Base-by-base conservation (phyloP, 2,888 invertebrate species). In the Leistus spinibarbis region DNA sequence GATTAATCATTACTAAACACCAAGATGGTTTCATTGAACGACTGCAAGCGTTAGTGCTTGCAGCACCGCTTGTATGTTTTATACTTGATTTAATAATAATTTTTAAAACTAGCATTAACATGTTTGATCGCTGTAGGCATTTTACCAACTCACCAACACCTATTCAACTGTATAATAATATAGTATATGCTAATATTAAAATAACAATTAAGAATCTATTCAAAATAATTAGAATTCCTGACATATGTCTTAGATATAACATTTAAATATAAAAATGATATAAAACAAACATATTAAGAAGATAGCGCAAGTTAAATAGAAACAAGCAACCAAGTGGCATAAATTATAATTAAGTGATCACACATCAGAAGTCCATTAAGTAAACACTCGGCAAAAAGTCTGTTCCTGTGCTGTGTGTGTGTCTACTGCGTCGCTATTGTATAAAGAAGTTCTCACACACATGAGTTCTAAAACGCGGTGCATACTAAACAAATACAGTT, bases 401-500 rank as follows among this genome's bases (percentile, higher is more conserved):
- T 60, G 22, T 60, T n/a, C n/a, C 40, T 40, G 40, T 40, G n/a
- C 40, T 40, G 40, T 40, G 1, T 40, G 40, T 40, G 10, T 40
- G 40, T 40, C 40, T 40, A 40, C 40, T 40, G 40, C 40, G 7
- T 40, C 13, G 40, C 40, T 40, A 40, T 40, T 40, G 40, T 60
- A 22, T 60, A 19, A 60, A 60, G 60, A 60, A 60, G 60, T 60
- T 60, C 60, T 60, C 60, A 60, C 67, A 67, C 66, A 66, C 54
- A 68, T 22, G 67, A 68, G 54, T 68, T 54, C 54, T 54, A 68
- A 68, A 68, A 54, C 67, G 67, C 67, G 54, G 67, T 54, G 67
- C 54, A 68, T 68, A 68, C 67, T 68, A 68, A 68, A 68, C 54
- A 68, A 68, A 68, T 68, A 68, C 67, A 22, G 67, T 68, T 68